These are phyloP conservation scores for Porites australiensis DNA, from an alignment of 64 coral and sea anemone genomes.

Conservation along the genomic window DNA sequence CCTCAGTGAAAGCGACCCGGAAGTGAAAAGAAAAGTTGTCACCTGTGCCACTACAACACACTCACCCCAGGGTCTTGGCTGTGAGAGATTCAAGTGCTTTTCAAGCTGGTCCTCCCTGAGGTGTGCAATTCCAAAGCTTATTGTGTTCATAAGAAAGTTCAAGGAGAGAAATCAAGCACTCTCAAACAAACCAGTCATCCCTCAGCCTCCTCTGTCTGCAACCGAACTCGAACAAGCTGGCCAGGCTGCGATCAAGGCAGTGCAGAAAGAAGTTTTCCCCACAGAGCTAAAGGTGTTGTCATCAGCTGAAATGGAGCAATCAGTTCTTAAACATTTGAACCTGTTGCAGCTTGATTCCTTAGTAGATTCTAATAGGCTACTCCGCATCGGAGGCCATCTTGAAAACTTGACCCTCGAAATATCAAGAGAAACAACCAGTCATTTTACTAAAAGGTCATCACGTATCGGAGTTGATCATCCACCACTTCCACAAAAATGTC, in stretches of 20 bases:
- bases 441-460: neutral
- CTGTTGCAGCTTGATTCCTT: neutral
- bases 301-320: neutral
- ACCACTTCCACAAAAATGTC: neutral
- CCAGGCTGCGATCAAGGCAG: neutral
- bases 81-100: too few relatives aligned
- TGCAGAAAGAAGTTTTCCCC: neutral
- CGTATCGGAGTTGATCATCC: neutral
- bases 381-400: slow-evolving; percentile 19
- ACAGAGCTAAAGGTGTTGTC: neutral
- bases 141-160: neutral
- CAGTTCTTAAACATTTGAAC: neutral
- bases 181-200: neutral
- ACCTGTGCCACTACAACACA: neutral
- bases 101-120: too few relatives aligned
- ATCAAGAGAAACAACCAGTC: slow-evolving; percentile 46
- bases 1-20: slow-evolving; percentile 33
- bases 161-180: neutral
- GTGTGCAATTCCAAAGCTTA: neutral
- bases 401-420: neutral
- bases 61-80: too few relatives aligned
- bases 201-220: slow-evolving; percentile 9
- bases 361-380: neutral
- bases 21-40: neutral
- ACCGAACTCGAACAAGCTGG: slow-evolving; percentile 22